Evolutionary conservation across 2,888 invertebrate genomes (phyloP).

Genomic region (Anagyrus pseudococci): DNA sequence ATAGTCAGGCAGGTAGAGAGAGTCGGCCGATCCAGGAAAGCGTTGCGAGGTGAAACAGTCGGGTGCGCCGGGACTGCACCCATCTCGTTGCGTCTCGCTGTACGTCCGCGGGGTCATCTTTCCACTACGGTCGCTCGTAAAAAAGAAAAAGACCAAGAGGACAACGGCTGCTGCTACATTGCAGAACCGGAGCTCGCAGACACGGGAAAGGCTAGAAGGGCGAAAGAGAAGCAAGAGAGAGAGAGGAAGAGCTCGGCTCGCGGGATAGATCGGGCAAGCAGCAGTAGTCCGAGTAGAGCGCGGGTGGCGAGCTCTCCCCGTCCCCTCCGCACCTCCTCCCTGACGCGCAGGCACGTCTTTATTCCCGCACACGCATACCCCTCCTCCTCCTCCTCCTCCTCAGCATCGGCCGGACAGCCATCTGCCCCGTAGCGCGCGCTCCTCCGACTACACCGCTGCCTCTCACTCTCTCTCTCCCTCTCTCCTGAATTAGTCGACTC

Average conservation of each 20-base stretch:
- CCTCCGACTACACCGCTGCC: conserved; percentile 41
- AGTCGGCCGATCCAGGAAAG: no score
- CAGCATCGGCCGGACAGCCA: not conserved
- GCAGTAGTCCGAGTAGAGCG: conserved; percentile 10
- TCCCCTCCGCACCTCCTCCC: not conserved
- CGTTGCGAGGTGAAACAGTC: no score
- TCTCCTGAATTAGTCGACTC: conserved; percentile 58
- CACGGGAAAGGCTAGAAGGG: no score
- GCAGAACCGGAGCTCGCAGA: no score
- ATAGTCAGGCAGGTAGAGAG: no score
- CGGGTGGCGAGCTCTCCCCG: conserved; percentile 7
- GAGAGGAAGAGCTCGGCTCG: no score
- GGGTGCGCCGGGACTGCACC: no score
- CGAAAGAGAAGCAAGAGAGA: no score
- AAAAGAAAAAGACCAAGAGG: not conserved
- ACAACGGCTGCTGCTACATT: no score
- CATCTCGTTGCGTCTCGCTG: no score
- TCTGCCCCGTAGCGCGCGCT: conserved; percentile 11
- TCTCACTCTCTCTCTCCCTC: conserved; percentile 34
- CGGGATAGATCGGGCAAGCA: not conserved
- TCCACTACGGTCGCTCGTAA: not conserved
- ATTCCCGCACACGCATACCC: not conserved
- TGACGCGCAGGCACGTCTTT: conserved; percentile 12
- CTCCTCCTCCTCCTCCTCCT: conserved; percentile 40
- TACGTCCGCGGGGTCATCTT: conserved; percentile 13